Conservation (phyloP, 2,888 invertebrate species). For the Apodemia mormo region DNA sequence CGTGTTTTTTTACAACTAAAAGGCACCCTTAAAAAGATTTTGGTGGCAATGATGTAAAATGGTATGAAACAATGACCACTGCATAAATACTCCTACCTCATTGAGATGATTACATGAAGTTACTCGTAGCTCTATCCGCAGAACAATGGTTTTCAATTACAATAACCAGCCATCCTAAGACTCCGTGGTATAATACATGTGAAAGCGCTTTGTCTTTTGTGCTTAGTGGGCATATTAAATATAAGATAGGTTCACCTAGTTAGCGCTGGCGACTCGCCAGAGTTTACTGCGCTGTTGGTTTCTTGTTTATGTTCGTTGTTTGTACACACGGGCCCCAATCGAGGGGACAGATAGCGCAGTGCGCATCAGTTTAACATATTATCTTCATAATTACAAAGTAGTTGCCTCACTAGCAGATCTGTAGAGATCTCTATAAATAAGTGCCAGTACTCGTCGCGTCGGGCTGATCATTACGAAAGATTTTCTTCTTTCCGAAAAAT, state of each 20-base stretch:
- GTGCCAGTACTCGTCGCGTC: no score
- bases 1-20: no score
- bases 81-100: no score
- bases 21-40: no score
- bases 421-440: no score
- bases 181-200: neutral
- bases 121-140: neutral
- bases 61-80: neutral
- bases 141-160: neutral
- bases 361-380: no score
- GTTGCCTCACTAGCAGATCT: no score
- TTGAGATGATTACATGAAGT: neutral
- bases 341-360: no score
- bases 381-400: no score
- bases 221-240: constrained; percentile 11
- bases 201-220: constrained; percentile 9
- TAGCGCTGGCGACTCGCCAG: constrained; percentile 2
- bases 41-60: no score
- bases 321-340: neutral
- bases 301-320: neutral
- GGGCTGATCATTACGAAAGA: no score
- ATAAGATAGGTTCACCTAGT: neutral
- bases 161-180: neutral
- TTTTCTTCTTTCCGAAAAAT: no score
- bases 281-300: neutral